Evolutionary conservation across 2,888 invertebrate species (phyloP).

Genomic region (Andrena camellia): DNA sequence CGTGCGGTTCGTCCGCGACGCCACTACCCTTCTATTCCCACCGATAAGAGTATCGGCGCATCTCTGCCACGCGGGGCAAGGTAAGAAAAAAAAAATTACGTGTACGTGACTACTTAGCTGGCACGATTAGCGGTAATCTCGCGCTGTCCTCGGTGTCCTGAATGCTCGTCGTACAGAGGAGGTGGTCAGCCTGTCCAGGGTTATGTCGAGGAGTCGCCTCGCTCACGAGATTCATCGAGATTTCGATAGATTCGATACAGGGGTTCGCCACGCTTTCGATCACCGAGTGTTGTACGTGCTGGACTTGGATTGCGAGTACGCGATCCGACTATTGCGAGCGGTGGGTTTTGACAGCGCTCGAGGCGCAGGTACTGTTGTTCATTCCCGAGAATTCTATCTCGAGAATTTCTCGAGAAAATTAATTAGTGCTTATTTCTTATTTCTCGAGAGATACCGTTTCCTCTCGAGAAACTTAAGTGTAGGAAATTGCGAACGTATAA

Average conservation of each 20-base stretch:
- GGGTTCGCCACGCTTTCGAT: conserved; percentile 34
- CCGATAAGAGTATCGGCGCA: conserved; percentile 70
- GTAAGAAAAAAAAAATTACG: conserved; percentile 38
- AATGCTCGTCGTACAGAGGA: conserved; percentile 65
- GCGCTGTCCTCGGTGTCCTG: background rate
- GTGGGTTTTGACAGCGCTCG: conserved; percentile 64
- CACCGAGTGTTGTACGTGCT: conserved; percentile 72
- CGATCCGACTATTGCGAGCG: conserved; percentile 68
- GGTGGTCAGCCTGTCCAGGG: conserved; percentile 64
- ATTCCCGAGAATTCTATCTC: too few relatives aligned
- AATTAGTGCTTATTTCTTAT: too few relatives aligned
- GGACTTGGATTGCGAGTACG: conserved; percentile 75
- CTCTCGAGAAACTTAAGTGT: too few relatives aligned
- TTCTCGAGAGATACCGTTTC: too few relatives aligned
- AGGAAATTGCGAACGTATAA: too few relatives aligned
- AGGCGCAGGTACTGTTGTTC: too few relatives aligned
- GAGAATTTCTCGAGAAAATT: too few relatives aligned
- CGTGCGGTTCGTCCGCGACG: conserved; percentile 67
- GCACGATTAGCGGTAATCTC: conserved; percentile 5
- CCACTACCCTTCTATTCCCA: conserved; percentile 58
- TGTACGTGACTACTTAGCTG: background rate
- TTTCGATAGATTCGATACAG: conserved; percentile 35
- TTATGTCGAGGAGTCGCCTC: conserved; percentile 69
- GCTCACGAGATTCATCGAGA: conserved; percentile 58
- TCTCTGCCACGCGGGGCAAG: conserved; percentile 64